Percentiles rank a stretch among this genome's conserved stretches.
Conservation (phyloP, 2,888 invertebrate genomes). For the Stenichneumon culpator region DNA sequence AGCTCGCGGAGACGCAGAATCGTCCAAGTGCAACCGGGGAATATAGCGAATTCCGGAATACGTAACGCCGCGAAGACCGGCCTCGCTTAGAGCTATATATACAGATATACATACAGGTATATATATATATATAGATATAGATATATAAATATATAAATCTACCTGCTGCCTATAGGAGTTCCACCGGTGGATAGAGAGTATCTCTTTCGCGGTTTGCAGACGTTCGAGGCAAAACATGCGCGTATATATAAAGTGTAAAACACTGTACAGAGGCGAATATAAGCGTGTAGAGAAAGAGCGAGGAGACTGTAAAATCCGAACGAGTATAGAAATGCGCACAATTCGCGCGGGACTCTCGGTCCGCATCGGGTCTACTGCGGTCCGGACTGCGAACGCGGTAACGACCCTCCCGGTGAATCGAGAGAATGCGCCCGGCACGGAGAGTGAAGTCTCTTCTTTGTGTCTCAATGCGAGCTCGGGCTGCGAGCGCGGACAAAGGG, state of each 20-base stretch:
- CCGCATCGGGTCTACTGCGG: conserved; percentile 33
- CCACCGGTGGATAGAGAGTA: conserved; percentile 13
- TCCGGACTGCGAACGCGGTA: conserved; percentile 54
- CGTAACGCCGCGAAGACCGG: conserved; percentile 57
- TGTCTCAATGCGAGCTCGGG: conserved; percentile 57
- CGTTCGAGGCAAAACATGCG: conserved; percentile 17
- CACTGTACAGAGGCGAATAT: conserved; percentile 6
- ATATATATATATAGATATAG: neutral
- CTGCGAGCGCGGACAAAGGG: conserved; percentile 56
- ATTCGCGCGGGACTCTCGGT: conserved; percentile 64
- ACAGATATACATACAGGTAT: neutral
- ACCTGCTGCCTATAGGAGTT: conserved; percentile 15
- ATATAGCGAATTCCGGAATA: conserved; percentile 71
- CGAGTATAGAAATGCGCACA: conserved; percentile 49
- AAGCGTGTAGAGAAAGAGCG: conserved; percentile 51
- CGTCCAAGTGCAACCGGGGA: conserved; percentile 64
- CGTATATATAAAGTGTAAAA: conserved; percentile 19
- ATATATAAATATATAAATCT: neutral
- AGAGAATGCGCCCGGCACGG: conserved; percentile 49
- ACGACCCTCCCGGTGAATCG: conserved; percentile 61
- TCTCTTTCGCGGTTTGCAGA: conserved; percentile 45
- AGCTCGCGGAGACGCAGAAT: conserved; percentile 58
- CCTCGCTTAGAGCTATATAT: neutral
- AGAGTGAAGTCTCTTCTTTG: conserved; percentile 58
- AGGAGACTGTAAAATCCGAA: conserved; percentile 67